Evolutionary conservation across 2,797 vertebrate genomes (phyloP), one percentile per base, ranked within the genome.

Genomic region (Luscinia luscinia): DNA sequence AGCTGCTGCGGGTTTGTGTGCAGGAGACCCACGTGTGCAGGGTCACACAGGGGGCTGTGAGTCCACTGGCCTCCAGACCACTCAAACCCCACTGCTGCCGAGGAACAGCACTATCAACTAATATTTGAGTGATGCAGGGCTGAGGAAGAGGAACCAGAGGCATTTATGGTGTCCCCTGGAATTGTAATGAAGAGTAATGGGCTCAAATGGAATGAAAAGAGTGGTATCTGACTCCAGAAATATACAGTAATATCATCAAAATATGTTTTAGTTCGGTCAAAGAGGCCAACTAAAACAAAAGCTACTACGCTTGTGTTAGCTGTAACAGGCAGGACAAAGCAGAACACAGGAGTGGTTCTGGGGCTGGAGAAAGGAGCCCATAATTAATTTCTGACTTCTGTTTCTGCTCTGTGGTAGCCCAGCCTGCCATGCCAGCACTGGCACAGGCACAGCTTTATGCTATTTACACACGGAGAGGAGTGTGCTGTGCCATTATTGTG

Each of bases 401-500:
- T 28, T 95, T 95, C 86, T 48, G 66, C 94, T 92, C 90, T 92
- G 51, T 43, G 72, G 67, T 59, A 84, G 77, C 49, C 78, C 84
- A 57, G 87, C 32, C 36, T 67, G 73, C 45, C 81, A 34, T n/a
- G 89, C 94, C 96, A 96, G 24, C 90, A 28, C 62, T 87, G 38
- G 22, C 94, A 96, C 94, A 96, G 96, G 85, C 96, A 83, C 74
- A 68, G 94, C 95, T 96, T 95, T 96, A 95, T 96, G 27, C 89
- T 68, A 1, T 68, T 73, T 57, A 41, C 94, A 96, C 95, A 58
- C 75, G 66, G 96, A 75, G 84, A 67, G 89, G 94, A 94, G 96
- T 57, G 92, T 93, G 66, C 91, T 84, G 55, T 57, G 90, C 91
- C 10, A 1, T 34, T 61, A 12, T 75, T 77, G 90, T 95, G 95